phyloP scores from a whole-genome alignment of 2,797 vertebrate genomes.

The Rhadinocentrus ornatus region DNA sequence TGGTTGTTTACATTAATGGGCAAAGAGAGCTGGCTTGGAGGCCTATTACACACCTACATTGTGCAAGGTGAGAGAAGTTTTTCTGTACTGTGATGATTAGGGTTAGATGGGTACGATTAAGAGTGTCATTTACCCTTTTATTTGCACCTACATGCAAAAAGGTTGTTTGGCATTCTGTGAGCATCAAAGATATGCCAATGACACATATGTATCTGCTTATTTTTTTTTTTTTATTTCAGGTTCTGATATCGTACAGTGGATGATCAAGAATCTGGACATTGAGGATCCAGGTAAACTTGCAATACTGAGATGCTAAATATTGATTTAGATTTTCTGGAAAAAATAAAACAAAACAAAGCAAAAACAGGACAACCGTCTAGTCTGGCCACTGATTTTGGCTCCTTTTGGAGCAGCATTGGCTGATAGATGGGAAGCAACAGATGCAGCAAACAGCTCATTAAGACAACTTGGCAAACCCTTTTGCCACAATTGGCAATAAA shows the following conservation, averaged over 20 bases:
- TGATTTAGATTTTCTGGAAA: not conserved
- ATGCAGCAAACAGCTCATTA: not conserved
- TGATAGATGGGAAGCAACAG: not conserved
- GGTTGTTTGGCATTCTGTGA: slow-evolving; percentile 21
- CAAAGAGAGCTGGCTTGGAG: slow-evolving; percentile 52
- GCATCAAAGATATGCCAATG: slow-evolving; percentile 13
- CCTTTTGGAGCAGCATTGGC: slow-evolving; percentile 7
- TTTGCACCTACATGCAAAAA: slow-evolving; percentile 59
- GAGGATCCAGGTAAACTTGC: slow-evolving; percentile 92
- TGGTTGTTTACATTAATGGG: slow-evolving; percentile 71
- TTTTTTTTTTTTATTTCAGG: slow-evolving; percentile 81
- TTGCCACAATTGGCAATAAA: slow-evolving; percentile 1
- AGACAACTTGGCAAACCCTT: slow-evolving; percentile 1
- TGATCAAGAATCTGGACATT: slow-evolving; percentile 95
- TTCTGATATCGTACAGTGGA: slow-evolving; percentile 97
- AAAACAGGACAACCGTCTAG: not conserved
- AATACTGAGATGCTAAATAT: not conserved
- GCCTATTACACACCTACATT: slow-evolving; percentile 68
- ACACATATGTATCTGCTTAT: slow-evolving; percentile 42
- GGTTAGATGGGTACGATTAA: slow-evolving; percentile 42
- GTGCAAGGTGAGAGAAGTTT: slow-evolving; percentile 57
- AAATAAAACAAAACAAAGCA: too few species aligned
- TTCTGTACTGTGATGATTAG: slow-evolving; percentile 58
- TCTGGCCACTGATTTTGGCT: not conserved
- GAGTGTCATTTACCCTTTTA: slow-evolving; percentile 50